These are phyloP conservation scores for Lithosia quadra DNA, from an alignment of 2,888 invertebrate species.

Conservation along the genomic window DNA sequence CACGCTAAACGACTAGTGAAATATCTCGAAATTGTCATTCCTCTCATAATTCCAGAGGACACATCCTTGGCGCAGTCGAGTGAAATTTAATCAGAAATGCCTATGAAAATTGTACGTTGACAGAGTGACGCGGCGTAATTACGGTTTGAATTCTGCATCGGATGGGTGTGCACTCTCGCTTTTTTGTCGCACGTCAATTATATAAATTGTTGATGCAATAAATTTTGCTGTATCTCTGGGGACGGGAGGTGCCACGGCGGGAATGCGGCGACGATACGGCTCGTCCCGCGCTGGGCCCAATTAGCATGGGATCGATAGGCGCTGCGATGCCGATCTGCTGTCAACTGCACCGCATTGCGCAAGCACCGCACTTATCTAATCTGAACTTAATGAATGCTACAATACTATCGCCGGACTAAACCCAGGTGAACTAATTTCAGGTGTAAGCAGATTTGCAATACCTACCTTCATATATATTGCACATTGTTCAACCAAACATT, in stretches of 20 bases:
- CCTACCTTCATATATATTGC: background rate
- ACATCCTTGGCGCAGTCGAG: slow-evolving; percentile 72
- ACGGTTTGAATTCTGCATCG: slow-evolving; percentile 74
- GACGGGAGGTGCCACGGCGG: slow-evolving; percentile 74
- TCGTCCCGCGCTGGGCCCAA: slow-evolving; percentile 77
- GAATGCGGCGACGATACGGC: slow-evolving; percentile 76
- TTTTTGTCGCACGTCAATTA: slow-evolving; percentile 86
- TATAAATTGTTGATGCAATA: slow-evolving; percentile 86
- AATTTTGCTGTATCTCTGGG: slow-evolving; percentile 84
- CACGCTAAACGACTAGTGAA: slow-evolving; percentile 80
- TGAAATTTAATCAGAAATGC: slow-evolving; percentile 80
- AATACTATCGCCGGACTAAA: slow-evolving; percentile 67
- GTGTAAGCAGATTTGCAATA: slow-evolving; percentile 14
- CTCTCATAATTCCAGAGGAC: slow-evolving; percentile 82
- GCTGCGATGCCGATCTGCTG: slow-evolving; percentile 81
- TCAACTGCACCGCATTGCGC: slow-evolving; percentile 79
- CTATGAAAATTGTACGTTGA: slow-evolving; percentile 71
- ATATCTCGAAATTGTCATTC: slow-evolving; percentile 85
- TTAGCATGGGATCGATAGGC: slow-evolving; percentile 86
- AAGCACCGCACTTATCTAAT: slow-evolving; percentile 78
- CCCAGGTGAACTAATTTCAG: slow-evolving; percentile 31
- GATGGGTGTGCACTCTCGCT: slow-evolving; percentile 81
- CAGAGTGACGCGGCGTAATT: slow-evolving; percentile 77
- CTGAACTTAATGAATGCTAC: slow-evolving; percentile 79
- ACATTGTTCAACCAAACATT: too few species aligned